Base-by-base conservation (phyloP, 2,888 invertebrate species). In the Epicampocera succincta region DNA sequence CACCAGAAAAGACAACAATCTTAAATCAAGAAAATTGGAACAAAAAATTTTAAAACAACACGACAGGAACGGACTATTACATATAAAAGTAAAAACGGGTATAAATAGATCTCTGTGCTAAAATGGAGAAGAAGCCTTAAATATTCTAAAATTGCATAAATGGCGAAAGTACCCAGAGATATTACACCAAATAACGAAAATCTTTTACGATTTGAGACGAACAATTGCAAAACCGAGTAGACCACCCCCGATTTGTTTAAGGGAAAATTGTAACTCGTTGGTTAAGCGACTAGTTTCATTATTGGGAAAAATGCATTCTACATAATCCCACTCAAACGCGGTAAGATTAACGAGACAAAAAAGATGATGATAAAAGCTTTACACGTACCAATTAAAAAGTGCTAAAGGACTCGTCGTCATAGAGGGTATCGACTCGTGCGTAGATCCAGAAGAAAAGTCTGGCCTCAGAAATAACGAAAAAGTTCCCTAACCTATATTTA, bases 361-460 rank as follows among this genome's bases (percentile, higher is more conserved):
- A 44, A n/a, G 15, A 44, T n/a, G 15, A 44, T 44, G 4, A 15
- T 44, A n/a, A n/a, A 2, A 3, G 15, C 13, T 3, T 44, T 8
- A 15, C n/a, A 44, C 4, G 11, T 15, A 6, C n/a, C 13, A 44
- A 44, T n/a, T n/a, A n/a, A n/a, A n/a, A n/a, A n/a, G n/a, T n/a
- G 44, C 44, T 44, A 44, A 13, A 44, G 44, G 44, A n/a, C 44
- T 44, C 2, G 15, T 44, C 3, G 44, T 44, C 15, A 15, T 44
- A n/a, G 15, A 44, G 15, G 44, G 15, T 6, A 44, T 44, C 44
- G 44, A 44, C n/a, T 44, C 44, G 15, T n/a, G 44, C 15, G 15
- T 44, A 44, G 44, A 44, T n/a, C n/a, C 44, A 44, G 44, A 44
- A 44, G 15, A 44, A 6, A n/a, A n/a, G n/a, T n/a, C n/a, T n/a